phyloP scores from a whole-genome alignment of 1,140 invertebrate genomes.

The Aethina tumida region DNA sequence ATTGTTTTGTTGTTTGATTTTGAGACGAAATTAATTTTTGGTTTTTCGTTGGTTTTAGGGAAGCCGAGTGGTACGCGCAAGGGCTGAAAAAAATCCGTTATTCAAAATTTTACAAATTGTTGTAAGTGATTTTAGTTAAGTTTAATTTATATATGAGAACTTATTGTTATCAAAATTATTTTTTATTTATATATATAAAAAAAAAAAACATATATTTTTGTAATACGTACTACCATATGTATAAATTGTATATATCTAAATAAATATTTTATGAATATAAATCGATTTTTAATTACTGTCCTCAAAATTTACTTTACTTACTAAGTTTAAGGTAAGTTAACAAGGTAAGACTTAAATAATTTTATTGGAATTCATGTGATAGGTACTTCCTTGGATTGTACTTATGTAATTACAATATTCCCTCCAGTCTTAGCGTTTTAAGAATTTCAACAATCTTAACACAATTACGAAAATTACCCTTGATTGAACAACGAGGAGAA shows the following conservation, averaged over 20 bases:
- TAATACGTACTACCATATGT: slow-evolving; percentile 24
- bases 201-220: slow-evolving; percentile 16
- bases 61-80: slow-evolving; percentile 26
- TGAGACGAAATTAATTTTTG: slow-evolving; percentile 9
- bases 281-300: too few relatives aligned
- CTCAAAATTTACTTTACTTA: too few relatives aligned
- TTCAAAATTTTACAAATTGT: slow-evolving; percentile 9
- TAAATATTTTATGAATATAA: too few relatives aligned
- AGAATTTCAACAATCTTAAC: too few relatives aligned
- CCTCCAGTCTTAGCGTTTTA: not conserved
- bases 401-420: not conserved
- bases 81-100: slow-evolving; percentile 21
- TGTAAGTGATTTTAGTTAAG: slow-evolving; percentile 20
- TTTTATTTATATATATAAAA: slow-evolving; percentile 21
- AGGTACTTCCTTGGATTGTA: not conserved
- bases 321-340: too few relatives aligned
- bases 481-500: too few relatives aligned
- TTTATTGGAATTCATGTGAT: slow-evolving; percentile 5
- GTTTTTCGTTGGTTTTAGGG: slow-evolving; percentile 23
- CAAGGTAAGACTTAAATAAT: too few relatives aligned
- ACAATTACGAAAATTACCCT: too few relatives aligned
- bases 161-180: slow-evolving; percentile 24
- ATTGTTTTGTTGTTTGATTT: slow-evolving; percentile 3
- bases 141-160: slow-evolving; percentile 21
- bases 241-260: slow-evolving; percentile 26